A percentile compares a stretch with the other conserved stretches of the same genome.
These are phyloP conservation scores for Valencia hispanica DNA, from an alignment of 2,797 vertebrate species.

Conservation along the genomic window DNA sequence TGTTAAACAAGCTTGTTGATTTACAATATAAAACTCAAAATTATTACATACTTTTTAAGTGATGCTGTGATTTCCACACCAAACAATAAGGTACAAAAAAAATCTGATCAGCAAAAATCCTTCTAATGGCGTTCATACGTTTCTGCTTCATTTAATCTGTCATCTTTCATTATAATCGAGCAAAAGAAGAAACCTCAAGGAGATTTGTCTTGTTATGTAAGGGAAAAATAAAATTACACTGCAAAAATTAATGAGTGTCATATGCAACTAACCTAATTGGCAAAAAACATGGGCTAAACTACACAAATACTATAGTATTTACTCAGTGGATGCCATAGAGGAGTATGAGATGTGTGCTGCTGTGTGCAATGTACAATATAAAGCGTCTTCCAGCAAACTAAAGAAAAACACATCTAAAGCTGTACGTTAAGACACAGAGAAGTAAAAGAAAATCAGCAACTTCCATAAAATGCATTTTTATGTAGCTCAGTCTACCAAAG, in stretches of 20 bases:
- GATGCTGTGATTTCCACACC: neutral
- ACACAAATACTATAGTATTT: slow-evolving; percentile 52
- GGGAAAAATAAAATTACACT: slow-evolving; percentile 16
- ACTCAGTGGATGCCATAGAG: slow-evolving; percentile 39
- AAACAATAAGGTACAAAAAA: neutral
- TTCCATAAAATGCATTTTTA: slow-evolving; percentile 7
- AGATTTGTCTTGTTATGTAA: neutral
- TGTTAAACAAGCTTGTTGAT: neutral
- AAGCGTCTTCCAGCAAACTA: slow-evolving; percentile 23
- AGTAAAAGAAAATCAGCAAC: slow-evolving; percentile 21
- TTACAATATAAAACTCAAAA: neutral
- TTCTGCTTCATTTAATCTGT: neutral
- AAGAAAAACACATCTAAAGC: slow-evolving; percentile 16
- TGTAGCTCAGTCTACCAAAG: slow-evolving; percentile 18
- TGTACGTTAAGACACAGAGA: neutral
- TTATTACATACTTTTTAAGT: neutral
- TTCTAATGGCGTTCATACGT: neutral
- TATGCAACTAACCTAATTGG: slow-evolving; percentile 52
- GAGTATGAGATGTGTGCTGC: slow-evolving; percentile 39
- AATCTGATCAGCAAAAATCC: neutral
- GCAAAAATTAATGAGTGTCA: slow-evolving; percentile 40
- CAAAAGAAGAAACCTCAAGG: slow-evolving; percentile 5
- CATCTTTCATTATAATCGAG: neutral
- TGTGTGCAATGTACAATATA: slow-evolving; percentile 24
- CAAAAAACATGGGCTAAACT: slow-evolving; percentile 30